Evolutionary conservation across 2,797 vertebrate genomes (phyloP).

Genomic region (Chiloscyllium punctatum): DNA sequence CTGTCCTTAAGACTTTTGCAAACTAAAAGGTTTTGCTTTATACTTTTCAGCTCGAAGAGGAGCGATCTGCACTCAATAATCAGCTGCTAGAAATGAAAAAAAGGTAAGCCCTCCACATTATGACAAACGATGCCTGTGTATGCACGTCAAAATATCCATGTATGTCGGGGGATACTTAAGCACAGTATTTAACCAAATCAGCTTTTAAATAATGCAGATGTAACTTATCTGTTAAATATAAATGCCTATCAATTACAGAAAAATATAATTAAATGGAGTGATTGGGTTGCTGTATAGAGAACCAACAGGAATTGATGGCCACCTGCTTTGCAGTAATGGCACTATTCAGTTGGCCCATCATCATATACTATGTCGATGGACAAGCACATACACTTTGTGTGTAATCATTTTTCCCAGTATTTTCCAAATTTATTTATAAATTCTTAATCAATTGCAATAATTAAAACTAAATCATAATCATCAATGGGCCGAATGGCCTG

Average conservation of each 20-base stretch:
- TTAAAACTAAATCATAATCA: too few relatives aligned
- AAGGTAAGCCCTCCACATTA: conserved; percentile 63
- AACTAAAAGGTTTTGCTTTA: conserved; percentile 39
- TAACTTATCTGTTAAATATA: neutral
- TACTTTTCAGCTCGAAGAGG: conserved; percentile 72
- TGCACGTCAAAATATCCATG: neutral
- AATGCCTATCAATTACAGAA: neutral
- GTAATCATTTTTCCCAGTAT: too few relatives aligned
- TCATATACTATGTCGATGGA: neutral
- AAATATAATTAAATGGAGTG: neutral
- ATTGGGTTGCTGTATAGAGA: too few relatives aligned
- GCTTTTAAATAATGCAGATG: neutral
- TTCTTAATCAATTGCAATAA: neutral
- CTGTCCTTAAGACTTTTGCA: neutral
- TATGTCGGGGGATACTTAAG: neutral
- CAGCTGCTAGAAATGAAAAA: conserved; percentile 84
- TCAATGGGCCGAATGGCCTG: too few relatives aligned
- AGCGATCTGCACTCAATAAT: conserved; percentile 76
- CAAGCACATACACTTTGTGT: neutral
- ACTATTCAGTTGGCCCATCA: neutral
- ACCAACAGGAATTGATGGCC: neutral
- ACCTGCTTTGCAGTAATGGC: neutral
- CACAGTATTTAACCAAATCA: neutral
- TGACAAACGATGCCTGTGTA: neutral
- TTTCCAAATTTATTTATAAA: conserved; percentile 4